These are phyloP conservation scores for Battus philenor DNA, from an alignment of 1,140 invertebrate species.

Conservation along the genomic window DNA sequence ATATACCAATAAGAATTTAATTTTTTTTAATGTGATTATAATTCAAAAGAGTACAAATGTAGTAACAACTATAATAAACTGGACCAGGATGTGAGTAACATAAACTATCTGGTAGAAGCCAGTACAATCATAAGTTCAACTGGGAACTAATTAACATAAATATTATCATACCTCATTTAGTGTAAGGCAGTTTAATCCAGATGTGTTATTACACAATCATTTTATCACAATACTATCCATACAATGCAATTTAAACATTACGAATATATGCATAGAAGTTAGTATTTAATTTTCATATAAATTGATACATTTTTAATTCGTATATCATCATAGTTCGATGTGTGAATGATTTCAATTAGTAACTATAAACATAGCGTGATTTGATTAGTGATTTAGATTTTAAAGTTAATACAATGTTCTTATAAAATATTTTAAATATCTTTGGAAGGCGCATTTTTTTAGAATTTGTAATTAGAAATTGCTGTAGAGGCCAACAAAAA, in stretches of 20 bases:
- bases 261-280: no score
- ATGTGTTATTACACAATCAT: conserved; percentile 4
- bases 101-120: neutral
- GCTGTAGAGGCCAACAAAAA: conserved; percentile 11
- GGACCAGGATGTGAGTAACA: no score
- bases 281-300: no score
- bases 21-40: no score
- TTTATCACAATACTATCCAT: neutral
- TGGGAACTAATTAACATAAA: conserved; percentile 8
- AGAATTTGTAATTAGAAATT: neutral
- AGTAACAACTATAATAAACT: no score
- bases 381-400: neutral
- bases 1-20: no score
- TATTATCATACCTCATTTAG: conserved; percentile 3
- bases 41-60: no score
- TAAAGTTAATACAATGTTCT: no score
- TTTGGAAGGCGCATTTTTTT: neutral
- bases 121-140: conserved; percentile 2
- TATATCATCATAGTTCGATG: neutral
- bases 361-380: neutral
- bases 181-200: conserved; percentile 3
- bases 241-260: no score
- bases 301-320: neutral
- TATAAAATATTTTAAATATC: neutral
- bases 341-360: neutral